Conservation (phyloP, 2,888 invertebrate genomes). For the Luperina nickerlii region DNA sequence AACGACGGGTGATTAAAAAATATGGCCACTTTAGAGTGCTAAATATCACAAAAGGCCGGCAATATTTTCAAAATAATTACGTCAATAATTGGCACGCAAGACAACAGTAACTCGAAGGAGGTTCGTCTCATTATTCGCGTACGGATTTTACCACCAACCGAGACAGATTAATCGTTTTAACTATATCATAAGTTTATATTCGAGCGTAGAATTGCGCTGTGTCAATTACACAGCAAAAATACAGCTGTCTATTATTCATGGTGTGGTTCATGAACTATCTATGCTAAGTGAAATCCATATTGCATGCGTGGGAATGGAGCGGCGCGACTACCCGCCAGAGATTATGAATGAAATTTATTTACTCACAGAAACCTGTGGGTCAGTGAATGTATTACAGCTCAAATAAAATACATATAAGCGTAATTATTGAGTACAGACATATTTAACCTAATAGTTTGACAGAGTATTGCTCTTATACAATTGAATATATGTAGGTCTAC, state of each 20-base stretch:
- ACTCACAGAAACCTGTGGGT: constrained; percentile 38
- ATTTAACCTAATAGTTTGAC: neutral
- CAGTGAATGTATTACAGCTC: constrained; percentile 18
- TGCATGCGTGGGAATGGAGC: constrained; percentile 69
- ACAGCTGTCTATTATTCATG: constrained; percentile 86
- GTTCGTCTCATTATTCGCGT: constrained; percentile 86
- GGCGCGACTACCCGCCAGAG: constrained; percentile 31
- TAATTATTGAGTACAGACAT: neutral
- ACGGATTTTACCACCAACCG: constrained; percentile 89
- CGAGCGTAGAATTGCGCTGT: constrained; percentile 77
- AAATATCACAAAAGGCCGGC: constrained; percentile 86
- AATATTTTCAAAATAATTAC: constrained; percentile 90
- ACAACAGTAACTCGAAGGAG: constrained; percentile 75
- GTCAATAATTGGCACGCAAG: constrained; percentile 90
- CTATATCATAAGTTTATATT: constrained; percentile 88
- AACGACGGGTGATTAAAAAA: constrained; percentile 82
- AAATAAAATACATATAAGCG: neutral
- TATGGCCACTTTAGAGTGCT: constrained; percentile 83
- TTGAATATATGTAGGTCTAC: neutral
- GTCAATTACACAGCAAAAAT: constrained; percentile 89
- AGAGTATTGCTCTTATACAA: neutral
- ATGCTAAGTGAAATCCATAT: constrained; percentile 78
- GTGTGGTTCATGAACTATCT: constrained; percentile 67
- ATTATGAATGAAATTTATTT: constrained; percentile 58
- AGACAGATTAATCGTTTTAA: constrained; percentile 89